Conservation (phyloP, 2,113 vertebrate species). For the Marcusenius ussheri region DNA sequence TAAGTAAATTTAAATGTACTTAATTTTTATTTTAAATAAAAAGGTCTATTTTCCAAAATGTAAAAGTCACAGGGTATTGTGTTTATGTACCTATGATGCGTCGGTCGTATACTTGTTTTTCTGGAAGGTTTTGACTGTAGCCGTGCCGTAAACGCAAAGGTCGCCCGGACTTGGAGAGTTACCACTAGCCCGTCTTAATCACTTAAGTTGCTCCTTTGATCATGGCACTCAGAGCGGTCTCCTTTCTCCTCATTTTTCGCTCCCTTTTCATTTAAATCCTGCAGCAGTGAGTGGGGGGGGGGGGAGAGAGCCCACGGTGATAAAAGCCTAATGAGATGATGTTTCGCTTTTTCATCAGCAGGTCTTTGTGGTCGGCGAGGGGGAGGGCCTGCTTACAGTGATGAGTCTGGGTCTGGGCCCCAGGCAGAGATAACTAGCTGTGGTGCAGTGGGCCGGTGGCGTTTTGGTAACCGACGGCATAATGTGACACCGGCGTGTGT, state of each 20-base stretch:
- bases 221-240: not conserved
- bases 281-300: not conserved
- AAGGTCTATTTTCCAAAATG: not conserved
- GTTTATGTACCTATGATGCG: not conserved
- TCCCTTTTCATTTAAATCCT: slow-evolving; percentile 2
- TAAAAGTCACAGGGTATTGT: not conserved
- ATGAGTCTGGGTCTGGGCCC: not conserved
- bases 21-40: not conserved
- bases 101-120: not conserved
- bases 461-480: not conserved
- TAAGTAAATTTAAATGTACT: not conserved
- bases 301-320: not conserved
- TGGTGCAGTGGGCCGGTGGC: not conserved
- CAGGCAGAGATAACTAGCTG: not conserved
- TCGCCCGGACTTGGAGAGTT: not conserved
- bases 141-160: not conserved
- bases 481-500: not conserved
- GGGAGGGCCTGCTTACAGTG: not conserved
- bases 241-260: not conserved
- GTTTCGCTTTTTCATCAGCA: not conserved
- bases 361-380: not conserved
- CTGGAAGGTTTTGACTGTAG: not conserved
- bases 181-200: not conserved
- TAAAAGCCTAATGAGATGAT: slow-evolving; percentile 12
- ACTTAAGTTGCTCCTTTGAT: not conserved